Percentiles rank a stretch among this genome's conserved stretches.
These are phyloP conservation scores for Himalopsyche phryganea DNA, from an alignment of 1,140 invertebrate genomes.

Conservation along the genomic window DNA sequence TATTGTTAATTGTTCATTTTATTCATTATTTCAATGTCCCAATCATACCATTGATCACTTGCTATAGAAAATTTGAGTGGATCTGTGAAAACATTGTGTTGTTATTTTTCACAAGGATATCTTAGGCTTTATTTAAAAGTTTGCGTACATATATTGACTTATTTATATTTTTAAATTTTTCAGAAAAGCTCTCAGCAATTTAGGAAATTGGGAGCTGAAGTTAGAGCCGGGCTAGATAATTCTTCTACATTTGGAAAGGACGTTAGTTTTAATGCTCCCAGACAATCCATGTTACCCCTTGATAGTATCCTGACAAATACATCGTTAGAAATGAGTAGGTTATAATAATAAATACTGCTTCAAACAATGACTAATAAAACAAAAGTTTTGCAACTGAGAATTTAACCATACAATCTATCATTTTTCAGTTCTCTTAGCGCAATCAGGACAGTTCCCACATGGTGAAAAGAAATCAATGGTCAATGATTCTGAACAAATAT, in stretches of 20 bases:
- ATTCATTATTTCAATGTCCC: background rate
- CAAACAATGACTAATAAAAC: background rate
- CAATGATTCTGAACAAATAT: conserved; percentile 29
- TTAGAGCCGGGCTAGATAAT: conserved; percentile 25
- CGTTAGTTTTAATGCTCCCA: conserved; percentile 9
- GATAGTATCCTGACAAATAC: conserved; percentile 23
- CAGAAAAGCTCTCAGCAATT: conserved; percentile 27
- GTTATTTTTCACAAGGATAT: background rate
- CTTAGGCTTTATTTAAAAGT: background rate
- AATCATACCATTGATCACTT: background rate
- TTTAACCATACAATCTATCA: too few relatives aligned
- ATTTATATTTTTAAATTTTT: conserved; percentile 4
- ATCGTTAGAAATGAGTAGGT: conserved; percentile 26
- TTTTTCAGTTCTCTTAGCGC: conserved; percentile 25
- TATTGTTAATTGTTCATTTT: background rate
- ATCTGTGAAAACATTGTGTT: background rate
- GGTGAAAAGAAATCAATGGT: background rate
- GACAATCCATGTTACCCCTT: conserved; percentile 18
- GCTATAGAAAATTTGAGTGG: background rate
- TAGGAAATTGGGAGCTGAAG: conserved; percentile 28
- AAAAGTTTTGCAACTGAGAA: too few relatives aligned
- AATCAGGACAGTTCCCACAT: conserved; percentile 17
- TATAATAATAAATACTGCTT: background rate
- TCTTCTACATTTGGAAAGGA: conserved; percentile 8
- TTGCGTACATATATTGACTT: background rate